Base-by-base conservation (phyloP, 2,797 vertebrate genomes). In the Chromobotia macracanthus region DNA sequence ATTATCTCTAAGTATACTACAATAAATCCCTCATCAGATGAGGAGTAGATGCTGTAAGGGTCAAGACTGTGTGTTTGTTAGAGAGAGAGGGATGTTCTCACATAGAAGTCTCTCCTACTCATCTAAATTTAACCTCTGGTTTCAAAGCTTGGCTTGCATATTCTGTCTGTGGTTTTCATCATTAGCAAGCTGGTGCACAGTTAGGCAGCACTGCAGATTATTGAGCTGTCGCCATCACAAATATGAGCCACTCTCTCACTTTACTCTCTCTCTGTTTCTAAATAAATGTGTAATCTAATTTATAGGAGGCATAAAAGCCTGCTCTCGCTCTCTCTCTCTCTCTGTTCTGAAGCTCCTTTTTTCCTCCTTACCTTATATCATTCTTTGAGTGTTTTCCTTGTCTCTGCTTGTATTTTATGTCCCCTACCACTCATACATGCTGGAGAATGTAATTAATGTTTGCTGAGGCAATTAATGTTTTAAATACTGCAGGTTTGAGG, bases 121-220 rank as follows among this genome's bases (percentile, higher is more conserved):
- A 41, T 79, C 88, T 91, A 90, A 89, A 87, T 87, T 89, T 91
- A 91, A 86, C 83, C 76, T 73, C 79, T 84, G 35, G 18, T 82
- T 82, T 77, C 46, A 81, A 72, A 74, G 75, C 72, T 80, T 75
- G 76, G 44, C 82, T 83, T 79, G 56, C 55, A 75, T 83, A 82
- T 86, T 85, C 68, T 76, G 79, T 81, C 83, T 88, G 80, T 77
- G 80, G 77, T 75, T 83, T 75, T 56, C 19, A 58, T 68, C 79
- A 84, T 85, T 84, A 83, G 80, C 58, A 80, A 79, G 74, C 66
- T 80, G 74, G 77, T 58, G 73, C 16, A 81, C 72, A 61, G 61
- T 78, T 60, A 75, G 63, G 81, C 44, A 73, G 28, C 38, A 23
- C 21, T 56, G 55, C 38, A 63, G 44, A 79, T 38, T 16, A 61